phyloP scores from a whole-genome alignment of 2,113 vertebrate genomes.

The Nycticebus coucang region DNA sequence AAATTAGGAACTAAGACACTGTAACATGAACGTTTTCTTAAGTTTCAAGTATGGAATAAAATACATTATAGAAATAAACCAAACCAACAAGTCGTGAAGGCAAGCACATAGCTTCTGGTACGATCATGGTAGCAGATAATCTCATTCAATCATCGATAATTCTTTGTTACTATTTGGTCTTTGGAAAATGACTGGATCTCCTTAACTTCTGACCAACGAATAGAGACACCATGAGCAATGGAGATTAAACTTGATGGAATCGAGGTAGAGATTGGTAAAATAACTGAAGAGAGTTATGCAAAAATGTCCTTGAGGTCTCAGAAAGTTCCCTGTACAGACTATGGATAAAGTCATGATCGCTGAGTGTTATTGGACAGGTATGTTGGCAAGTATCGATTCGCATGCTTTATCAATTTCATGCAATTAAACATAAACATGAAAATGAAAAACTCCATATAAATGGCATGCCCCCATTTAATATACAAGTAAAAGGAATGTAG shows the following conservation, averaged over 20 bases:
- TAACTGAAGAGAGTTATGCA: constrained; percentile 67
- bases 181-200: constrained; percentile 66
- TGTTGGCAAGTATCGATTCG: constrained; percentile 86
- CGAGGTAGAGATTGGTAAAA: constrained; percentile 65
- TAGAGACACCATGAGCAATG: constrained; percentile 78
- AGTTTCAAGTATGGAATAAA: constrained; percentile 58
- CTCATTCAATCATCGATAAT: constrained; percentile 48
- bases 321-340: constrained; percentile 60
- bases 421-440: constrained; percentile 72
- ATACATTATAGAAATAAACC: constrained; percentile 52
- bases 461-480: constrained; percentile 85
- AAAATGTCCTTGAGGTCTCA: constrained; percentile 67
- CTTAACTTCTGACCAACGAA: constrained; percentile 78
- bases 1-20: constrained; percentile 57
- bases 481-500: constrained; percentile 81
- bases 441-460: constrained; percentile 78
- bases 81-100: constrained; percentile 69
- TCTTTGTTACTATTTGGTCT: constrained; percentile 60
- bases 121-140: constrained; percentile 56
- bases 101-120: constrained; percentile 66
- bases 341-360: constrained; percentile 64
- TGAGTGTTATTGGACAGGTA: constrained; percentile 76
- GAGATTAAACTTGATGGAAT: constrained; percentile 74
- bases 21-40: constrained; percentile 55
- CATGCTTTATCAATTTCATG: constrained; percentile 86